These are phyloP conservation scores for Cyclophora punctaria DNA, from an alignment of 2,888 invertebrate genomes.

Conservation along the genomic window DNA sequence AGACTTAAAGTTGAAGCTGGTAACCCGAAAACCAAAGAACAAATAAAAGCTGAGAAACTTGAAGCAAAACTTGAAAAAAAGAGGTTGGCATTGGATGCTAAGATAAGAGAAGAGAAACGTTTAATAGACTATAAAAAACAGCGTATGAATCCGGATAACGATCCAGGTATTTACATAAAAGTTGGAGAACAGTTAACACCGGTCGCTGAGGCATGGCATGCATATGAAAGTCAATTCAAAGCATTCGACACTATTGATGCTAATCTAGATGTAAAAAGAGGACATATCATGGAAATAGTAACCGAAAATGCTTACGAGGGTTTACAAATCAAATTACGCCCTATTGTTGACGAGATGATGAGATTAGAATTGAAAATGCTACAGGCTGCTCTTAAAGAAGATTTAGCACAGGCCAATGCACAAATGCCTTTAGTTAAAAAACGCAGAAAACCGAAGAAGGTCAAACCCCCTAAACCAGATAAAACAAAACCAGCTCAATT, in stretches of 20 bases:
- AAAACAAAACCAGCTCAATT: constrained; percentile 77
- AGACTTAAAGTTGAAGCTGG: constrained; percentile 48
- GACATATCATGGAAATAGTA: constrained; percentile 78
- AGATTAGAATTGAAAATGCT: constrained; percentile 70
- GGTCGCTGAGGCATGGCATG: constrained; percentile 37
- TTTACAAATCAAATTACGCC: constrained; percentile 79
- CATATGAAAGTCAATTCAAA: constrained; percentile 54
- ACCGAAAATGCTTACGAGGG: constrained; percentile 78
- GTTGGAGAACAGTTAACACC: constrained; percentile 36
- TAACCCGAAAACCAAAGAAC: constrained; percentile 52
- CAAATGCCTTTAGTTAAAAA: constrained; percentile 39
- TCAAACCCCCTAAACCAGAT: constrained; percentile 77
- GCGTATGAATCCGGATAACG: constrained; percentile 61
- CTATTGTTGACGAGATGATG: constrained; percentile 81
- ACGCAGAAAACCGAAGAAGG: constrained; percentile 52
- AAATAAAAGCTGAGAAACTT: constrained; percentile 60
- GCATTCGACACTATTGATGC: constrained; percentile 54
- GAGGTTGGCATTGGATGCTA: constrained; percentile 45
- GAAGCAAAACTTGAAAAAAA: constrained; percentile 47
- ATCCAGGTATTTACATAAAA: constrained; percentile 53
- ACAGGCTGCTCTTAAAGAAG: constrained; percentile 68
- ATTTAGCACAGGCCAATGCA: constrained; percentile 34
- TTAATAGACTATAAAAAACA: constrained; percentile 59
- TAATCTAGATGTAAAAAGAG: constrained; percentile 74
- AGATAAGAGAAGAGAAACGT: constrained; percentile 46